Percentiles rank a stretch among this genome's conserved stretches.
phyloP scores from a whole-genome alignment of 2,113 vertebrate species.

The Empidonax alnorum region DNA sequence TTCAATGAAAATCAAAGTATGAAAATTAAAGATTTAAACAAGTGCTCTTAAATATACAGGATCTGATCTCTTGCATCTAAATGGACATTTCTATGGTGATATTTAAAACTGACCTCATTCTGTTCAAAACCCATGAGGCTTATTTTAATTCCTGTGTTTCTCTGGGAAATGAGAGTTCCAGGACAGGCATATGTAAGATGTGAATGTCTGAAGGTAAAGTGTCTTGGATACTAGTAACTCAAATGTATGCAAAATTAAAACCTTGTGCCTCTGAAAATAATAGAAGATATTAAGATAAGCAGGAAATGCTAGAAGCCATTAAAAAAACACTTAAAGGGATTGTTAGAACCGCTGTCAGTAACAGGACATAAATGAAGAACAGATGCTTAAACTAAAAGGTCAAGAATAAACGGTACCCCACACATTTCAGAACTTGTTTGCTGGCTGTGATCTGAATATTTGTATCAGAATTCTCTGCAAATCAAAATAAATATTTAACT shows the following conservation, averaged over 20 bases:
- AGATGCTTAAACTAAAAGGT: not conserved
- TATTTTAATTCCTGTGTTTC: not conserved
- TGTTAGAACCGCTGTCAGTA: not conserved
- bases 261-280: not conserved
- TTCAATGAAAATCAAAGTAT: not conserved
- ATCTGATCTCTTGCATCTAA: not conserved
- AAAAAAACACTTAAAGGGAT: not conserved
- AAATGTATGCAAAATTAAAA: not conserved
- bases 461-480: conserved; percentile 26
- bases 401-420: not conserved
- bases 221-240: not conserved
- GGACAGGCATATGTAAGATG: not conserved
- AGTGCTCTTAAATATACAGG: not conserved
- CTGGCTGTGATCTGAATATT: not conserved
- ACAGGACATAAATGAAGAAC: not conserved
- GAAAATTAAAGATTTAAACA: not conserved
- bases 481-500: conserved; percentile 41
- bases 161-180: not conserved
- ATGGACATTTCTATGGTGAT: not conserved
- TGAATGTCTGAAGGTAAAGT: not conserved
- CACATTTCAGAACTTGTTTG: conserved; percentile 3
- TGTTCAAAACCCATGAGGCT: not conserved
- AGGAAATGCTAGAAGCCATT: not conserved
- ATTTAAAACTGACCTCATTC: not conserved
- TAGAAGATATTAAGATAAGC: not conserved